A percentile compares a stretch with the other conserved stretches of the same genome.
Conservation (phyloP, 1,140 invertebrate species). For the Lordiphosa collinella region DNA sequence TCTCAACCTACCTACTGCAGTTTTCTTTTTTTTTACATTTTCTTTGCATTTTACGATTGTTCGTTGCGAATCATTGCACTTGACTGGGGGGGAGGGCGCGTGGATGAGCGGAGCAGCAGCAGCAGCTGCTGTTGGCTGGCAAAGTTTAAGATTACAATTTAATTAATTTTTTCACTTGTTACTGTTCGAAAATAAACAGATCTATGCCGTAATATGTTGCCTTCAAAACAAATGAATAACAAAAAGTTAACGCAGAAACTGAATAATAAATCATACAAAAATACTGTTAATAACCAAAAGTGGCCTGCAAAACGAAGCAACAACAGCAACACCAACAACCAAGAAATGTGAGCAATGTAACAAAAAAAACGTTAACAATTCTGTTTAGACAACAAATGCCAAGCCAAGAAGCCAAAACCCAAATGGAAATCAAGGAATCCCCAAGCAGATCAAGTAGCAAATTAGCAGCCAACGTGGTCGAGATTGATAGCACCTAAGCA, state of each 20-base stretch:
- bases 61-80: constrained; percentile 55
- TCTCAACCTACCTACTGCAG: constrained; percentile 13
- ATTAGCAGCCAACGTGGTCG: constrained; percentile 57
- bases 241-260: constrained; percentile 64
- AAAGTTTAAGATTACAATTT: constrained; percentile 57
- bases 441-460: constrained; percentile 51
- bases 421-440: constrained; percentile 62
- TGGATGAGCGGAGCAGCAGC: background rate
- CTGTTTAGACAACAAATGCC: constrained; percentile 25
- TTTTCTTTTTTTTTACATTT: constrained; percentile 8
- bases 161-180: constrained; percentile 22
- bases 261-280: constrained; percentile 20
- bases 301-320: constrained; percentile 59
- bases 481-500: constrained; percentile 34
- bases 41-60: constrained; percentile 46
- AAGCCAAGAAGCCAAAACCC: constrained; percentile 21
- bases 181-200: constrained; percentile 13
- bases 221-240: constrained; percentile 59
- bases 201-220: constrained; percentile 62
- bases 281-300: constrained; percentile 51
- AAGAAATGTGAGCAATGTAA: constrained; percentile 73
- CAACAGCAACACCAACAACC: constrained; percentile 31
- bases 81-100: background rate
- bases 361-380: constrained; percentile 47
- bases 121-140: constrained; percentile 17